Evolutionary conservation across 1,140 invertebrate species (phyloP), one percentile per base, ranked within the genome.

Genomic region (Arctopsyche grandis): DNA sequence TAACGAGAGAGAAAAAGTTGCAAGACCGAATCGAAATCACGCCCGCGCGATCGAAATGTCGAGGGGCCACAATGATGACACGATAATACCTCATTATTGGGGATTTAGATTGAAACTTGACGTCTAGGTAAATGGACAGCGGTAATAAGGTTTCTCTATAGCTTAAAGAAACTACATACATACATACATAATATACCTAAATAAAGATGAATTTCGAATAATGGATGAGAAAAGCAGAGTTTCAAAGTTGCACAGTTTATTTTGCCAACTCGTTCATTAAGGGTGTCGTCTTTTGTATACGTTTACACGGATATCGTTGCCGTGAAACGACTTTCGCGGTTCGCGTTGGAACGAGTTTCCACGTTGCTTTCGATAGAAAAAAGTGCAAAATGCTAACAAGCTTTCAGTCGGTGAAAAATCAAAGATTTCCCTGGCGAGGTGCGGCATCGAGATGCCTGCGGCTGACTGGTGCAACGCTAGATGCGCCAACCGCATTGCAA

Each of bases 321-420:
- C 12, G 12, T n/a, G 43, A 73, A 48, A 29, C 69, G 38, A 48
- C 44, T 73, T 48, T 73, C 43, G 69, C 69, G n/a, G 52, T 66
- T 3, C 10, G 22, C 24, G 26, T 71, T n/a, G 63, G 3, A 75
- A 75, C 46, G 46, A 75, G 46, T 58, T 75, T 29, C 14, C 19
- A 21, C 14, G 44, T 58, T 75, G 21, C 48, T 24, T 52, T 75
- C 73, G 73, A 60, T 48, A 48, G 19, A 38, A 26, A 44, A 22
- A 73, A 73, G n/a, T 73, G n/a, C 14, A 73, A 73, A 73, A 73
- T 38, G 69, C 69, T 73, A 73, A 73, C 69, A 48, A 73, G 69
- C 44, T 73, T 73, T 75, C 52, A 22, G 29, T 58, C 22, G 1
- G 22, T 58, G 73, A 75, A 75, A 75, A 75, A 56, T 75, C 73